Evolutionary conservation across 2,888 invertebrate species (phyloP).

Genomic region (Habroteleia sp.): DNA sequence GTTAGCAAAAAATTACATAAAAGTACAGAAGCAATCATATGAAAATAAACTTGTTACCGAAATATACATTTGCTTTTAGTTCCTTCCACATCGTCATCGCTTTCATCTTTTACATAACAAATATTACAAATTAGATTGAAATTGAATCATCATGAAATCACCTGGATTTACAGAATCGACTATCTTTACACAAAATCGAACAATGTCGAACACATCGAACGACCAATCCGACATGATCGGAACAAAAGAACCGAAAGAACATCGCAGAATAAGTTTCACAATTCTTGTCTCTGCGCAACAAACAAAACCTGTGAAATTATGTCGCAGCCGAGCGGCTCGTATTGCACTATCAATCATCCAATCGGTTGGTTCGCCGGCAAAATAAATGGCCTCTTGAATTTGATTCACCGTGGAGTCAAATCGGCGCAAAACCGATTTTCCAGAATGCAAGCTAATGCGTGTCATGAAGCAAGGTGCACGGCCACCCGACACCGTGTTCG

Average conservation of each 20-base stretch:
- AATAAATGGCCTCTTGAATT: slow-evolving; percentile 42
- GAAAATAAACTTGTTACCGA: too few species aligned
- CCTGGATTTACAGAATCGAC: not conserved
- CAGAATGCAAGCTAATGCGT: slow-evolving; percentile 74
- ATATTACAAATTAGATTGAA: too few species aligned
- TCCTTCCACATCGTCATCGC: too few species aligned
- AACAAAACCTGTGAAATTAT: slow-evolving; percentile 33
- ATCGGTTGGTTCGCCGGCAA: slow-evolving; percentile 44
- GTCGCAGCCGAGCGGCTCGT: slow-evolving; percentile 10
- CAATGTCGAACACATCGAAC: slow-evolving; percentile 26
- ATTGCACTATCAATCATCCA: slow-evolving; percentile 31
- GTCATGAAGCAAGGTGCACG: slow-evolving; percentile 67
- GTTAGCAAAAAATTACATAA: too few species aligned
- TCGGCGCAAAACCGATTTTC: slow-evolving; percentile 68
- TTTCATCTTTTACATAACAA: too few species aligned
- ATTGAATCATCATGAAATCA: too few species aligned
- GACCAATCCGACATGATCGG: slow-evolving; percentile 3
- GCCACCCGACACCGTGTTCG: slow-evolving; percentile 67
- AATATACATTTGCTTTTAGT: too few species aligned
- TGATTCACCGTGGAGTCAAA: slow-evolving; percentile 33
- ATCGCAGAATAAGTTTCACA: slow-evolving; percentile 28
- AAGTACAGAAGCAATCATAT: too few species aligned
- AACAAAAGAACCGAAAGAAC: too few species aligned
- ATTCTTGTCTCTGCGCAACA: slow-evolving; percentile 6
- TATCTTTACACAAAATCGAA: slow-evolving; percentile 4